These are phyloP conservation scores for Agrotis exclamationis DNA, from an alignment of 2,888 invertebrate species.

Conservation along the genomic window DNA sequence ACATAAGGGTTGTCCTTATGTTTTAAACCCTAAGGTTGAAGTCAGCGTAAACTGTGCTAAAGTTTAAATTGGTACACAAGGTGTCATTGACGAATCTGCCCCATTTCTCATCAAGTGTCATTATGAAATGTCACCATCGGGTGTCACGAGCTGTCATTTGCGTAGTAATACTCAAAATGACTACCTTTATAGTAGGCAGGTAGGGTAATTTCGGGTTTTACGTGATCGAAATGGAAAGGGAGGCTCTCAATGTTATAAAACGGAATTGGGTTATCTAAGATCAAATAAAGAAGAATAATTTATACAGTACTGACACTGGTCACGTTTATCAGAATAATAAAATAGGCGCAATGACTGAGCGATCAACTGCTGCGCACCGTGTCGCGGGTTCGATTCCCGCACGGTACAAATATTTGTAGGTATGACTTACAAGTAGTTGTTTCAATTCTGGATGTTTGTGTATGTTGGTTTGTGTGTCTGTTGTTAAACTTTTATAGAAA, in stretches of 20 bases:
- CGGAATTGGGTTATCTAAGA: background rate
- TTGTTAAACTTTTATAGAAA: no score
- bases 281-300: background rate
- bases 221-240: constrained; percentile 14
- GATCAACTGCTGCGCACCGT: no score
- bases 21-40: constrained; percentile 9
- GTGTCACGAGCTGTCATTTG: constrained; percentile 42
- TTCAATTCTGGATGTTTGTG: no score
- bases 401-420: no score
- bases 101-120: constrained; percentile 75
- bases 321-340: background rate
- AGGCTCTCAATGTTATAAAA: background rate
- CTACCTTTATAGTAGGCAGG: constrained; percentile 22
- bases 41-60: background rate
- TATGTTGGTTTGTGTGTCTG: no score
- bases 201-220: constrained; percentile 23
- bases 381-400: no score
- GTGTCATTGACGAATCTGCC: constrained; percentile 77
- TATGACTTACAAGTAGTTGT: no score
- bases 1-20: constrained; percentile 37
- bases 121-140: constrained; percentile 68
- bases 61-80: constrained; percentile 5
- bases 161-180: constrained; percentile 38
- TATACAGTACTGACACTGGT: background rate
- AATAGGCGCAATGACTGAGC: no score